Evolutionary conservation across 2,888 invertebrate genomes (phyloP).

Genomic region (Drosophila mimica): DNA sequence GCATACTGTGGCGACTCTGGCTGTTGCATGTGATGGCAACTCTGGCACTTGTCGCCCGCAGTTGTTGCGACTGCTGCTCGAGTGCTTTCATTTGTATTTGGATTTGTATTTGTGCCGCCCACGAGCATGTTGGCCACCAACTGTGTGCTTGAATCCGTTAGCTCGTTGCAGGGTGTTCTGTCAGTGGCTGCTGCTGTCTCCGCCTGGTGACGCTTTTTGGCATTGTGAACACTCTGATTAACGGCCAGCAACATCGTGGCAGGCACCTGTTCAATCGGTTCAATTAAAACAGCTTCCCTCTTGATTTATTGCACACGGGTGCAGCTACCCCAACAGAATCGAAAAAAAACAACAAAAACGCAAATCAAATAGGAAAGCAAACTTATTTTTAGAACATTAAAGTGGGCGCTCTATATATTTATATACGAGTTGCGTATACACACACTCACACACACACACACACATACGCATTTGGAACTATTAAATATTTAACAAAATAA

Average conservation of each 20-base stretch:
- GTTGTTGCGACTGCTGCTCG: not conserved
- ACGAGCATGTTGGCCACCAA: conserved; percentile 54
- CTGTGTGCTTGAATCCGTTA: conserved; percentile 56
- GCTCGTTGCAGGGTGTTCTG: conserved; percentile 14
- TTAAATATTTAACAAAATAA: conserved; percentile 29
- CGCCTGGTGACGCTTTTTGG: conserved; percentile 49
- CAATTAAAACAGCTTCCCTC: conserved; percentile 21
- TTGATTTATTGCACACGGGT: conserved; percentile 67
- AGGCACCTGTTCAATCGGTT: conserved; percentile 48
- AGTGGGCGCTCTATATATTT: conserved; percentile 47
- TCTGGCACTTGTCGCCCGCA: conserved; percentile 25
- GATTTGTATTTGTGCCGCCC: conserved; percentile 9
- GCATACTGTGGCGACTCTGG: not conserved
- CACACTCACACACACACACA: not conserved
- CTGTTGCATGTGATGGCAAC: conserved; percentile 49
- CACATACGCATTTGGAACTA: conserved; percentile 15
- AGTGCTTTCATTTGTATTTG: not conserved
- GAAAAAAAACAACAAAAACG: conserved; percentile 2
- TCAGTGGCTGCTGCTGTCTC: conserved; percentile 21
- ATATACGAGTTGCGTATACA: conserved; percentile 15
- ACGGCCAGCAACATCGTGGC: conserved; percentile 80
- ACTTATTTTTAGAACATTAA: conserved; percentile 50
- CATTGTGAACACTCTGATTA: conserved; percentile 76
- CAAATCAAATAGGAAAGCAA: conserved; percentile 8
- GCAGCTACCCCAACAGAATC: conserved; percentile 21